phyloP scores from a whole-genome alignment of 2,888 invertebrate species.

The Eupithecia abbreviata region DNA sequence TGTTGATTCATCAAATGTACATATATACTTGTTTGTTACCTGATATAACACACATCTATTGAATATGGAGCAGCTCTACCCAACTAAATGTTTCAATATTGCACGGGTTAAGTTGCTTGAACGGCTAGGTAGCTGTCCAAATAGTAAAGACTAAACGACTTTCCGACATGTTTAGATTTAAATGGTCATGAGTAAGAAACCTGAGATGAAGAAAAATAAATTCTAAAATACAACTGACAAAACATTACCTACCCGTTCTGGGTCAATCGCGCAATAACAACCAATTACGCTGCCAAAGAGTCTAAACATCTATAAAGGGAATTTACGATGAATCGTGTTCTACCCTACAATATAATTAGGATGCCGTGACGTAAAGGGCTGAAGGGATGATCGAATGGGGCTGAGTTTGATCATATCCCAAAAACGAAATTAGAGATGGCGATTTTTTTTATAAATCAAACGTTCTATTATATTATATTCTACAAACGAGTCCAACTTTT shows the following conservation, averaged over 20 bases:
- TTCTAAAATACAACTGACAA: not conserved
- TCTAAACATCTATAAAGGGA: constrained; percentile 32
- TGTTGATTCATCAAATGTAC: too few relatives aligned
- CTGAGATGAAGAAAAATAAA: not conserved
- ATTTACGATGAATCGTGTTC: constrained; percentile 38
- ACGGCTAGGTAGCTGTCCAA: not conserved
- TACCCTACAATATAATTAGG: constrained; percentile 37
- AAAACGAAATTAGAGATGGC: not conserved
- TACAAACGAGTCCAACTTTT: not conserved
- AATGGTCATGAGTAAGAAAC: too few relatives aligned
- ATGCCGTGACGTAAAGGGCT: constrained; percentile 18
- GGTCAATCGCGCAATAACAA: constrained; percentile 17
- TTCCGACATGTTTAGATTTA: not conserved
- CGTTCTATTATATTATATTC: too few relatives aligned
- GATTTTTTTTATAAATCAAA: not conserved
- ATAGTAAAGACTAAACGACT: not conserved
- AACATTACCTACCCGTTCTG: not conserved
- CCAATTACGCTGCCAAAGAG: constrained; percentile 9
- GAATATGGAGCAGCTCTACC: too few relatives aligned
- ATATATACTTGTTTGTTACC: too few relatives aligned
- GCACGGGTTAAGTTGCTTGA: not conserved
- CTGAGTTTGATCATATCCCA: not conserved
- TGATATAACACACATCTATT: too few relatives aligned
- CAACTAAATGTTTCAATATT: too few relatives aligned
- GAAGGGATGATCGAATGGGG: not conserved